Percentiles rank a stretch among this genome's conserved stretches.
These are phyloP conservation scores for Achatina immaculata DNA, from an alignment of 1,140 invertebrate species.

Conservation along the genomic window DNA sequence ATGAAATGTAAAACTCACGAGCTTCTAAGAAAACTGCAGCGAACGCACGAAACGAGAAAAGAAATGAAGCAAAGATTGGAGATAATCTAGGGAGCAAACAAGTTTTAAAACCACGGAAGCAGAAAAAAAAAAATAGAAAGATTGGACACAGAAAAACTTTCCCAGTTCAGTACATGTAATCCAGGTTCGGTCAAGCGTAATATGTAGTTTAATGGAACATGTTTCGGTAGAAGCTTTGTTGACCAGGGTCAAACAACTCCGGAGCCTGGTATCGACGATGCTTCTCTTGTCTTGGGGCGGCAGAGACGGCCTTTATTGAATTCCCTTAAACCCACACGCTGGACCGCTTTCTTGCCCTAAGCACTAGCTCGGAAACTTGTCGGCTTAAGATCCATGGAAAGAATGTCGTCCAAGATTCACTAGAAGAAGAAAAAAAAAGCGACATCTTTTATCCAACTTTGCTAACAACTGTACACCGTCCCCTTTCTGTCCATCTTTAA, in stretches of 20 bases:
- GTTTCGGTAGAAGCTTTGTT: not conserved
- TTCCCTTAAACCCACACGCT: conserved; percentile 7
- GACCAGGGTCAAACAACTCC: not conserved
- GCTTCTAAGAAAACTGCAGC: too few relatives aligned
- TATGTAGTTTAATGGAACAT: not conserved
- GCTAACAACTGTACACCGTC: too few relatives aligned
- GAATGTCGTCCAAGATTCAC: not conserved
- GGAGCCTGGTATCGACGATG: not conserved
- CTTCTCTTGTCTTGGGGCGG: not conserved
- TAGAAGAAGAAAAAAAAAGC: too few relatives aligned
- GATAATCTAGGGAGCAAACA: too few relatives aligned
- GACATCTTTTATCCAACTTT: not conserved
- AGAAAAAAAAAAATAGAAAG: too few relatives aligned
- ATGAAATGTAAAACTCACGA: too few relatives aligned
- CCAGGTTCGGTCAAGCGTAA: not conserved
- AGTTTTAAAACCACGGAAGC: too few relatives aligned
- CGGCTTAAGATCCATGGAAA: not conserved
- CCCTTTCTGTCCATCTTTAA: not conserved
- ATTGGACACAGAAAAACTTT: too few relatives aligned
- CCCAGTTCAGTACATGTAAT: too few relatives aligned
- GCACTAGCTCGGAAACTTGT: not conserved
- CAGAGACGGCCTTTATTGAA: not conserved
- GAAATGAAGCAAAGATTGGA: too few relatives aligned
- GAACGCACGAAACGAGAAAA: too few relatives aligned
- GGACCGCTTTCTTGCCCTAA: not conserved